Conservation (phyloP, 2,888 invertebrate species). For the Sminthurinus aureus region DNA sequence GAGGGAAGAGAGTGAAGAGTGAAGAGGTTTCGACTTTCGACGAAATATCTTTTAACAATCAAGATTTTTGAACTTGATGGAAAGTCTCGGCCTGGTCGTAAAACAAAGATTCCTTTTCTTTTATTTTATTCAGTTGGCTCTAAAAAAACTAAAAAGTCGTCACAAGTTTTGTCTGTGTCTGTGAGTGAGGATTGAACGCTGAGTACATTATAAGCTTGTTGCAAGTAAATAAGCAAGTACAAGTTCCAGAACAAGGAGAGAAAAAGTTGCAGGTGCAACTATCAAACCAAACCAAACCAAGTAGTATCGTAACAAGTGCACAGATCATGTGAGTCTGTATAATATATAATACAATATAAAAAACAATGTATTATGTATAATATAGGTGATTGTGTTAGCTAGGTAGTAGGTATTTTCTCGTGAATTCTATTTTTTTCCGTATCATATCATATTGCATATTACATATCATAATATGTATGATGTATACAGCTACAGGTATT, state of each 20-base stretch:
- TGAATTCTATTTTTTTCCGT: neutral
- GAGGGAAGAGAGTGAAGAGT: neutral
- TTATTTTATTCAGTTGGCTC: constrained; percentile 17
- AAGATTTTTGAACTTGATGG: constrained; percentile 11
- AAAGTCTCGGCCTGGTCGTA: constrained; percentile 13
- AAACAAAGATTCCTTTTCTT: constrained; percentile 18
- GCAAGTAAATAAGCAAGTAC: neutral
- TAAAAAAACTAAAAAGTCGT: neutral
- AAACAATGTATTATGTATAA: too few relatives aligned
- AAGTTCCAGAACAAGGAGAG: constrained; percentile 14
- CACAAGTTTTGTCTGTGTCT: neutral
- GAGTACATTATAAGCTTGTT: neutral
- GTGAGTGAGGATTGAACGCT: neutral
- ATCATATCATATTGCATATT: constrained; percentile 3
- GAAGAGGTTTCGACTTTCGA: neutral
- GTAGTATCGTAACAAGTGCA: neutral
- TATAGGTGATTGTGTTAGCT: too few relatives aligned
- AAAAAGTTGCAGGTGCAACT: constrained; percentile 34
- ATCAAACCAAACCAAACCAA: too few relatives aligned
- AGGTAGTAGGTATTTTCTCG: neutral
- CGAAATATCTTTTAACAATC: constrained; percentile 3
- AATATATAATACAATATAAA: neutral
- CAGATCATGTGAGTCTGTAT: neutral
- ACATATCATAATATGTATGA: neutral
- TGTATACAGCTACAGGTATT: neutral